Percentiles rank a stretch among this genome's conserved stretches.
Evolutionary conservation across 2,888 invertebrate genomes (phyloP).

Genomic region (Melanargia galathea): DNA sequence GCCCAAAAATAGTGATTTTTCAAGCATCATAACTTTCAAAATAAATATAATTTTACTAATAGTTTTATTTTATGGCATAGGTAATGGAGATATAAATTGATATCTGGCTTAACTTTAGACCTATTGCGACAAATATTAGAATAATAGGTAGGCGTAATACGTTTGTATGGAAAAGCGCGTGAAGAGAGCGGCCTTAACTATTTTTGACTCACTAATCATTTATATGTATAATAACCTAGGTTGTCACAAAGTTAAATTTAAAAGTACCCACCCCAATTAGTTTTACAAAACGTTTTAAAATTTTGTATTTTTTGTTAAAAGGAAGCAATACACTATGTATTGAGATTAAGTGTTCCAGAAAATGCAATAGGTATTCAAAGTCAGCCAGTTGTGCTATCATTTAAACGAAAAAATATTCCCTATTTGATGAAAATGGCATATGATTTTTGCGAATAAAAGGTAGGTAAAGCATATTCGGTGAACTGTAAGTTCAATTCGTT

Average conservation of each 20-base stretch:
- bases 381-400: slow-evolving; percentile 58
- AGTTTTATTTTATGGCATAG: no score
- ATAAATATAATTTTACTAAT: no score
- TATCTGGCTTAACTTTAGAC: no score
- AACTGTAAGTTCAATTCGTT: slow-evolving; percentile 24
- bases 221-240: no score
- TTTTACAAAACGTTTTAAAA: neutral
- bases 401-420: slow-evolving; percentile 46
- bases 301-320: slow-evolving; percentile 8
- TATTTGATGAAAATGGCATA: slow-evolving; percentile 19
- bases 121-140: no score
- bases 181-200: no score
- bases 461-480: slow-evolving; percentile 19
- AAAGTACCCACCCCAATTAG: neutral
- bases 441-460: slow-evolving; percentile 21
- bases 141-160: no score
- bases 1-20: no score
- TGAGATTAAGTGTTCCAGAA: slow-evolving; percentile 18
- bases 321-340: slow-evolving; percentile 13
- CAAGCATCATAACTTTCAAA: no score
- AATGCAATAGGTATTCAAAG: slow-evolving; percentile 31
- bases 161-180: no score
- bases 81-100: no score
- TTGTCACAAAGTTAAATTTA: neutral
- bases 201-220: no score